Base-by-base conservation (phyloP, 2,113 vertebrate species). In the Chrysochloris asiatica region DNA sequence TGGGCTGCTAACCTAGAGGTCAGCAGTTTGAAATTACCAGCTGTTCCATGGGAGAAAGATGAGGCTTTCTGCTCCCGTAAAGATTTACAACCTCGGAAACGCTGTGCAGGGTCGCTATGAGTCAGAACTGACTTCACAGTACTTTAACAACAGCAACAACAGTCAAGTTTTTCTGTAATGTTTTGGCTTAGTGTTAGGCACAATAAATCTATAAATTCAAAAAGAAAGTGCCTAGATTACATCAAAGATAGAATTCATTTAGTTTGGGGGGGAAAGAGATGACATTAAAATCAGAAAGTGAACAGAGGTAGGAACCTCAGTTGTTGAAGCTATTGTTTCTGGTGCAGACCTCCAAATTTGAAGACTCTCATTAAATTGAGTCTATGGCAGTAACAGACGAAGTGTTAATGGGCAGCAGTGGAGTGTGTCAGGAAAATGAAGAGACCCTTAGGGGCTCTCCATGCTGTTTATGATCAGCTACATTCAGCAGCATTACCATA, bases 401-500 rank as follows among this genome's bases (percentile, higher is more conserved):
- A 97, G 97, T 98, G 98, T 97, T 98, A 98, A 98, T 97, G 97
- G 98, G 97, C 95, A 96, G 97, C 97, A 97, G 97, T 96, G 97
- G 97, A 98, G 97, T 97, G 97, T 97, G 96, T 97, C 98, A 96
- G 95, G 97, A 97, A 97, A 98, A 97, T 96, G 97, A 98, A 97
- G 97, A 97, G 97, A 97, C 97, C 98, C 98, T 96, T 82, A 97
- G 97, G 98, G 97, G 96, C 95, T 96, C 95, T 93, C 96, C 97
- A 97, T 95, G 97, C 94, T 97, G 97, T 96, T 97, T 95, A 92
- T 93, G 95, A 96, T 95, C 95, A 97, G 96, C 95, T 96, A 63
- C 95, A 95, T 96, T 86, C 97, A 93, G 86, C 87, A 89, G 91
- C 41, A 76, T 95, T 96, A 94, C 96, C 96, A 94, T 96, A 97